A percentile compares a stretch with the other conserved stretches of the same genome.
Conservation (phyloP, 1,140 invertebrate genomes). For the Anastrepha ludens region DNA sequence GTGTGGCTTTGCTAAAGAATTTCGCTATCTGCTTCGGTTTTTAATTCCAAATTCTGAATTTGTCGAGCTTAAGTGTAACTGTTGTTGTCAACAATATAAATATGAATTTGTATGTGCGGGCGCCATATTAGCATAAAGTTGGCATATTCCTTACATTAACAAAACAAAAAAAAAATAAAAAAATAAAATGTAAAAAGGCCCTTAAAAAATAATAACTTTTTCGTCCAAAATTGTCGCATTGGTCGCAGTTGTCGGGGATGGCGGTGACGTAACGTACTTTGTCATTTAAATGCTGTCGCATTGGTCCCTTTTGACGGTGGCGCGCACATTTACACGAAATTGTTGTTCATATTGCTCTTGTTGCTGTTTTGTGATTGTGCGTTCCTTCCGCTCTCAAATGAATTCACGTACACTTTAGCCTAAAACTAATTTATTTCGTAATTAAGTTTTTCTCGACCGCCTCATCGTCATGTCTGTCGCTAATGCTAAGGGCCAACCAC, state of each 20-base stretch:
- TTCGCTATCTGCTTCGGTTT: neutral
- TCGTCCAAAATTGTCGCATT: neutral
- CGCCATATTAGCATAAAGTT: neutral
- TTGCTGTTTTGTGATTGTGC: neutral
- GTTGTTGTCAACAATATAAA: neutral
- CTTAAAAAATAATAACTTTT: constrained; percentile 27
- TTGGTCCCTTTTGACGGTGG: neutral
- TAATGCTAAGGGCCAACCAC: neutral
- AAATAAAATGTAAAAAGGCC: neutral
- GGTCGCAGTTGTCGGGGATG: neutral
- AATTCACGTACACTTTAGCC: constrained; percentile 43
- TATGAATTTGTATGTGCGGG: neutral
- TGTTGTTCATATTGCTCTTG: neutral
- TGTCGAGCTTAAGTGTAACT: constrained; percentile 10
- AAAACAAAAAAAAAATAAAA: neutral
- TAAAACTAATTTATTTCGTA: constrained; percentile 52
- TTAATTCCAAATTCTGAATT: neutral
- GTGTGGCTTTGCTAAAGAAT: neutral
- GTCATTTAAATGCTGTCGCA: constrained; percentile 15
- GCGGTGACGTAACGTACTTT: neutral
- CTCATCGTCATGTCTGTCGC: neutral
- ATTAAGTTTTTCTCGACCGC: constrained; percentile 42
- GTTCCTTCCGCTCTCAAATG: constrained; percentile 14
- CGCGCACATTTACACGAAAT: neutral
- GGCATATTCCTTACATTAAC: constrained; percentile 25